Conservation (phyloP, 2,888 invertebrate genomes). For the Nephrocerus scutellatus region DNA sequence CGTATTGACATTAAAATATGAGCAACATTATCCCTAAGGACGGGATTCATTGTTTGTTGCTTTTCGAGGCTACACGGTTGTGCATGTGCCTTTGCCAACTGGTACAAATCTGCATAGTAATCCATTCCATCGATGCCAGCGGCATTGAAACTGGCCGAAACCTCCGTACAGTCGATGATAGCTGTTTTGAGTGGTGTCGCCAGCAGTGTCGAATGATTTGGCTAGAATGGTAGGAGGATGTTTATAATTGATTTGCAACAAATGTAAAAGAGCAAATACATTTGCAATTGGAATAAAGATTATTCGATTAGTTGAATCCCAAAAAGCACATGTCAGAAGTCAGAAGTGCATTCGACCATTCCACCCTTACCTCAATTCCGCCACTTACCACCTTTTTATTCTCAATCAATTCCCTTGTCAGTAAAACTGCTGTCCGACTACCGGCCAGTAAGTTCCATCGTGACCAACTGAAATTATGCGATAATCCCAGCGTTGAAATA, state of each 20-base stretch:
- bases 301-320: background rate
- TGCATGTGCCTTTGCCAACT: slow-evolving; percentile 57
- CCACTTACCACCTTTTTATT: slow-evolving; percentile 41
- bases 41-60: slow-evolving; percentile 39
- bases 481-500: slow-evolving; percentile 65
- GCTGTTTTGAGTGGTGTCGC: slow-evolving; percentile 64
- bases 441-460: slow-evolving; percentile 59
- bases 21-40: slow-evolving; percentile 43
- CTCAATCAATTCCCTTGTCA: slow-evolving; percentile 43
- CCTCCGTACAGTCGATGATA: slow-evolving; percentile 68
- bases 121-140: slow-evolving; percentile 43
- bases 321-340: background rate
- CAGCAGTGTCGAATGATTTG: slow-evolving; percentile 47
- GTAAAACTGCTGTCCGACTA: slow-evolving; percentile 42
- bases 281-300: background rate
- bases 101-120: slow-evolving; percentile 68
- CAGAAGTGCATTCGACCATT: background rate
- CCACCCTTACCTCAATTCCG: background rate
- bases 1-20: slow-evolving; percentile 41
- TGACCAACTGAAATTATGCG: slow-evolving; percentile 77
- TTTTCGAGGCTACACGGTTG: slow-evolving; percentile 39
- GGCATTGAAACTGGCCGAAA: slow-evolving; percentile 61
- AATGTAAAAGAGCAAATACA: background rate
- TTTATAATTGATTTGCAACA: no score
- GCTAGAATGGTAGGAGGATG: slow-evolving; percentile 25